Base-by-base conservation (phyloP, 2,888 invertebrate species). In the Cryptosula pallasiana region DNA sequence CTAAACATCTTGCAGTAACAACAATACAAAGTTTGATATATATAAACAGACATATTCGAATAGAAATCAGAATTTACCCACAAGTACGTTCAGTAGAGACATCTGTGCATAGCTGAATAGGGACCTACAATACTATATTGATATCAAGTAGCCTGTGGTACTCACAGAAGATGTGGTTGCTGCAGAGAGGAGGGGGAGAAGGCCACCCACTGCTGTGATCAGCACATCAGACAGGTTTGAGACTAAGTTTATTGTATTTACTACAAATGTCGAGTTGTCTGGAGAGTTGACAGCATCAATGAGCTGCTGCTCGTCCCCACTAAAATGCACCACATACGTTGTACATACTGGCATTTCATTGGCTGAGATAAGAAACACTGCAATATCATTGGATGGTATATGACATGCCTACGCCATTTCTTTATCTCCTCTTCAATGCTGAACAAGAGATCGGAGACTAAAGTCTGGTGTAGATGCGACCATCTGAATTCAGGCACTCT, bases 401-500 rank as follows among this genome's bases (percentile, higher is more conserved):
- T 32, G 9, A 73, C 78, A 78, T 83, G 89, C 89, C 88, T 89
- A 84, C 90, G 88, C 91, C 91, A 91, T 69, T 91, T 93, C 88
- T 97, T 96, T 25, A 99, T 94, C 82, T 99, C 99, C 16, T 94
- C 94, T 87, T 99, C 99, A 73, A 99, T 88, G 0, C 97, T 95
- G 86, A 95, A 95, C 35, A 99, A 88, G 45, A 99, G 92, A 85
- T 99, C 99, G 20, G 95, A 94, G 0, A 99, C 88, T 72, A 99
- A 87, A 74, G 96, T 89, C 85, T 99, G 95, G 86, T 99, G 99
- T 77, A 99, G 94, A 85, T 94, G 94, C 0, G 98, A 99, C 99
- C 99, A 99, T 80, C 95, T 92, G 87, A 99, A 99, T 87, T 99
- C 99, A 32, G 99, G 99, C 84, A 99, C 99, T 77, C 99, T 90